Base-by-base conservation (phyloP, 2,797 vertebrate genomes). In the Semotilus atromaculatus region DNA sequence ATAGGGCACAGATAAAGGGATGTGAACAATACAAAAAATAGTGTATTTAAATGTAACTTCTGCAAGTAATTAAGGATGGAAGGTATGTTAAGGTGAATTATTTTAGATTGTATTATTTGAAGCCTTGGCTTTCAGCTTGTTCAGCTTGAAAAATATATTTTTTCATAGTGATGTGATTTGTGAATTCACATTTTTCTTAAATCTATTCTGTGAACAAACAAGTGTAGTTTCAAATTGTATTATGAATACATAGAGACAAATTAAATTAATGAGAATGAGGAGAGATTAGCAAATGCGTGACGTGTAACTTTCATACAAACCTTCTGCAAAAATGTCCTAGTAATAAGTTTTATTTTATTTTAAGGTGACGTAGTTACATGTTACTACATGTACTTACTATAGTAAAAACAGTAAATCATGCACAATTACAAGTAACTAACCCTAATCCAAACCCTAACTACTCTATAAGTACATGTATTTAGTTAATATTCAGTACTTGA, bases 1-100 rank as follows among this genome's bases (percentile, higher is more conserved):
- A 13, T 45, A 60, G 79, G 4, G 23, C 38, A 51, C 48, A 66
- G 23, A 75, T 9, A 85, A 66, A 45, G 29, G 80, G 66, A 48
- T 71, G 40, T 75, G 21, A 82, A 74, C 70, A 74, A 82, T 13
- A 38, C 16, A 75, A 38, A 67, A 0, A 67, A 66, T 11, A 21
- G 5, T 26, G 60, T 53, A 7, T 70, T 53, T 34, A n/a, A 48
- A 14, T 38, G 8, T 75, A 11, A 66, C 29, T 19, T 38, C 13
- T 21, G 14, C 21, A 11, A 36, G 21, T 11, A 38, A 51, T 6
- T 14, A 36, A 34, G 8, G 21, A n/a, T 73, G n/a, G 5, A 53
- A 29, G 23, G n/a, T 34, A 21, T 36, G 38, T 2, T 62, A 38
- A 62, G 55, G 18, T 29, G 23, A n/a, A 7, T 29, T 51, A 53